Base-by-base conservation (phyloP, 2,888 invertebrate species). In the Neoaliturus tenellus region DNA sequence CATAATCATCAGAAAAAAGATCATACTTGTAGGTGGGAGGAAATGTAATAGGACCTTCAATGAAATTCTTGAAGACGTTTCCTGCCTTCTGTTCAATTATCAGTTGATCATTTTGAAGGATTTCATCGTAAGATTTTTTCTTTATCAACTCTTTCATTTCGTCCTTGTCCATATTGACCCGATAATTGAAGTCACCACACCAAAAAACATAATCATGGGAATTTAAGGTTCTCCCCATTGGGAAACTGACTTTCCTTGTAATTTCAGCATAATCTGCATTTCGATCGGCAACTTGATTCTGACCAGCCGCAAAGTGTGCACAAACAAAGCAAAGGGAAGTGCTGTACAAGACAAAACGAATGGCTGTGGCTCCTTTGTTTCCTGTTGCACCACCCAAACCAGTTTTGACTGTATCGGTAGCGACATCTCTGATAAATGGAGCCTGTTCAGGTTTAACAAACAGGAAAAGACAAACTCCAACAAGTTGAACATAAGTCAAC, bases 21-120 rank as follows among this genome's bases (percentile, higher is more conserved):
- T 99, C 99, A 90, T 99, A 99, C 90, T 99, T 99, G 91, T 99
- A 99, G 0, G 99, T 99, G 0, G 99, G 99, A n/a, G 97, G 94
- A 90, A 99, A 99, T 55, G 93, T 94, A 44, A 99, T 95, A 81
- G 95, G 95, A 0, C 98, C 99, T 92, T 99, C 99, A 82, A 94
- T 92, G 90, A 98, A 99, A 88, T 97, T 97, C 89, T 96, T 95
- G 89, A 99, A 99, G 0, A 97, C 97, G 89, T 96, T 94, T 20
- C 95, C 96, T 86, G 94, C 94, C 55, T 94, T 93, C 90, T 96
- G 96, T 90, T 97, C 96, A 87, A 94, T 94, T 91, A 93, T 80
- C 58, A 99, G 92, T 90, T 99, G 99, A 92, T 99, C 99, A 89
- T 94, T 93, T 87, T 96, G 95, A 51, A 98, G 91, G 84, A 99